Base-by-base conservation (phyloP, 2,797 vertebrate species). In the Rhyacichthys aspro region DNA sequence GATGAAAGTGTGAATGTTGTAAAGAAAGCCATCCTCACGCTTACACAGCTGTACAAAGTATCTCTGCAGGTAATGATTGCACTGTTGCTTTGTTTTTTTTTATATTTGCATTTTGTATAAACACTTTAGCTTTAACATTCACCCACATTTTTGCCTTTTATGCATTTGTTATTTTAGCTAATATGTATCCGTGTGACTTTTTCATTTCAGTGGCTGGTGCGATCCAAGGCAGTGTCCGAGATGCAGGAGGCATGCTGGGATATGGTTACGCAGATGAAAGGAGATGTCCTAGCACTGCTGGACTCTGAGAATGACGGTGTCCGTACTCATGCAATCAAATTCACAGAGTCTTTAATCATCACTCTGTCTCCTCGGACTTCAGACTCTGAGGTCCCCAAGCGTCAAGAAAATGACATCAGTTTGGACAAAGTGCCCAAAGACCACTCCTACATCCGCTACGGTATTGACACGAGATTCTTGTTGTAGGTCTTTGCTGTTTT, bases 1-100 rank as follows among this genome's bases (percentile, higher is more conserved):
- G 96, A 98, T 0, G 97, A 98, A 16, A 98, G 96, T 0, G 96
- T 98, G 39, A 98, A 98, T 0, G 96, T 98, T 77, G 95, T 97
- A 55, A 98, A 98, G 76, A 97, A 96, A 14, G 95, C 95, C 68
- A 96, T 98, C 78, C 94, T 98, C 43, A 95, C 95, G 6, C 94
- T 98, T 88, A 98, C 96, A 0, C 96, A 98, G 83, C 92, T 98
- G 0, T 97, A 98, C 82, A 96, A 94, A 85, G 95, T 98, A 50
- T 90, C 95, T 4, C 85, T 98, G 38, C 95, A 98, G 95, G 97
- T 96, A 70, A 47, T 17, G 0, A 32, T 5, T 11, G 10, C 7
- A 41, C 39, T 14, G 11, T 28, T 10, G 1, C 23, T 14, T 8
- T 28, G n/a, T n/a, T n/a, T n/a, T n/a, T n/a, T n/a, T n/a, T n/a